These are phyloP conservation scores for Chloropsis cyanopogon DNA, from an alignment of 2,113 vertebrate species.

Conservation along the genomic window DNA sequence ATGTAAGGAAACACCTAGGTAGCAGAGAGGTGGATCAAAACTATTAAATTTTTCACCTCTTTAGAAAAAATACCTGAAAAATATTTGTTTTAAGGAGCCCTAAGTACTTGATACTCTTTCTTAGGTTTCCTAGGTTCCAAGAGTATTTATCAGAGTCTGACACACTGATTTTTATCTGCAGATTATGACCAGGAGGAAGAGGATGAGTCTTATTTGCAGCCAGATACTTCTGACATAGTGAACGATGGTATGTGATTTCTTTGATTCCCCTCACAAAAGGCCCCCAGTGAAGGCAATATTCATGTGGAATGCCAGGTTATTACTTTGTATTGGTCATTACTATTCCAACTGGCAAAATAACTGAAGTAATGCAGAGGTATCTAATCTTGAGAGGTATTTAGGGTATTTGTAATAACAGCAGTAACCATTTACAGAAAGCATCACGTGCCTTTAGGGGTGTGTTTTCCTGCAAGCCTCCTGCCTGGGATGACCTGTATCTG, in stretches of 20 bases:
- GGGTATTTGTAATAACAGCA: not conserved
- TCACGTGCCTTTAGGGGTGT: not conserved
- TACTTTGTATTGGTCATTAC: not conserved
- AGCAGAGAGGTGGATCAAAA: not conserved
- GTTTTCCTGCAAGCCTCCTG: not conserved
- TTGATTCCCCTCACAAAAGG: not conserved
- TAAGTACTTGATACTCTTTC: not conserved
- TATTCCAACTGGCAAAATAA: not conserved
- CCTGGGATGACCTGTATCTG: not conserved
- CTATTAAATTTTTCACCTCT: not conserved
- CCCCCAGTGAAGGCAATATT: not conserved
- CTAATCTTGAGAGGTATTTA: not conserved
- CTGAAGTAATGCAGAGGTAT: not conserved
- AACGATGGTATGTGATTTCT: slow-evolving; percentile 66
- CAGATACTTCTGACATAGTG: slow-evolving; percentile 69
- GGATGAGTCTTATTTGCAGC: slow-evolving; percentile 85
- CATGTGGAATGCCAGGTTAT: not conserved
- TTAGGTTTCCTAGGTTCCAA: not conserved
- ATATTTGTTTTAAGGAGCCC: not conserved
- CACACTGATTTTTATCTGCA: slow-evolving; percentile 47
- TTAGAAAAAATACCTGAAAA: not conserved
- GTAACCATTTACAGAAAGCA: not conserved
- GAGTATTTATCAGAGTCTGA: not conserved
- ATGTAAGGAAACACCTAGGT: not conserved
- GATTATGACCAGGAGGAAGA: slow-evolving; percentile 86